These are phyloP conservation scores for Centrocercus urophasianus DNA, from an alignment of 2,113 vertebrate genomes.

Conservation along the genomic window DNA sequence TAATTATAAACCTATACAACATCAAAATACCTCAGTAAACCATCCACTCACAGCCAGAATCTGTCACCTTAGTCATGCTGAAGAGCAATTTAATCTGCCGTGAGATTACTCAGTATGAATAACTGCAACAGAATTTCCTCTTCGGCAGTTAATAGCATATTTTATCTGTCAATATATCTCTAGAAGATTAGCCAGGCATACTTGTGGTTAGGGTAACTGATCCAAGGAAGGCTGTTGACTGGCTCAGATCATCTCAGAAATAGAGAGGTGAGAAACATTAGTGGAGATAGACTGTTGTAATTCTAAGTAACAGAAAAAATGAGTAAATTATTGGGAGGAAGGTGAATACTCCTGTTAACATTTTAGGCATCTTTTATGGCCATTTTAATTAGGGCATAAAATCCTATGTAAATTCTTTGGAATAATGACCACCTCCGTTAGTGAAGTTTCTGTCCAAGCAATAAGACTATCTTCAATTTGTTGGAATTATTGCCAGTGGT, in stretches of 20 bases:
- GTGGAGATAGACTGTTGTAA: neutral
- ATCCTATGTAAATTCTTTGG: neutral
- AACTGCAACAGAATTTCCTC: constrained; percentile 30
- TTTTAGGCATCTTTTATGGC: neutral
- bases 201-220: neutral
- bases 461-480: constrained; percentile 9
- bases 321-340: constrained; percentile 31
- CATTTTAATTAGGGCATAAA: constrained; percentile 48
- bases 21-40: constrained; percentile 50
- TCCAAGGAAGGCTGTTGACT: neutral
- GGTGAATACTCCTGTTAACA: neutral
- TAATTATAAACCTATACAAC: constrained; percentile 54
- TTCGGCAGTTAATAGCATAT: constrained; percentile 35
- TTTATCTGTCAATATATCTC: constrained; percentile 27
- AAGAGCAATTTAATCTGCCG: constrained; percentile 48
- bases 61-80: constrained; percentile 49
- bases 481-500: constrained; percentile 6
- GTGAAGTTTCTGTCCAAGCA: constrained; percentile 10
- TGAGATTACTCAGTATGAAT: constrained; percentile 28
- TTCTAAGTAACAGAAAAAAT: neutral
- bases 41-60: constrained; percentile 43
- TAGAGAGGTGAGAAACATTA: neutral
- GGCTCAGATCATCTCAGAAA: constrained; percentile 5
- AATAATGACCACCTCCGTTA: constrained; percentile 16
- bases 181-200: neutral